phyloP scores from a whole-genome alignment of 2,113 vertebrate species.

The Megatriorchis doriae region DNA sequence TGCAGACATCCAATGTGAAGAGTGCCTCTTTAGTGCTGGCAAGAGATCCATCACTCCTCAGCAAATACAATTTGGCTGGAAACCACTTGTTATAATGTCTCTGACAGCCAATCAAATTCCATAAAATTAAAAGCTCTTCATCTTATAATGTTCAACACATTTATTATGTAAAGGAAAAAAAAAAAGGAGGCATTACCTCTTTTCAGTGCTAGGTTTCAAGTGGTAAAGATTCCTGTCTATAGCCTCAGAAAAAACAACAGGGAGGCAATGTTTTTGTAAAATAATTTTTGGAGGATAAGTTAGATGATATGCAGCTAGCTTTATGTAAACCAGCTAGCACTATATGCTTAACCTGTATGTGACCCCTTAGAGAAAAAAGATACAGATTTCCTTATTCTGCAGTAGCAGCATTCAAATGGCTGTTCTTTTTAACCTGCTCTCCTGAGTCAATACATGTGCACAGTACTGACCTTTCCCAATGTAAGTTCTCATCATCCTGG shows the following conservation, averaged over 20 bases:
- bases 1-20: not conserved
- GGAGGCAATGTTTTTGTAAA: not conserved
- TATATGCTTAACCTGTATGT: not conserved
- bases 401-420: not conserved
- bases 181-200: not conserved
- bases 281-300: not conserved
- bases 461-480: not conserved
- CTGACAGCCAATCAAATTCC: not conserved
- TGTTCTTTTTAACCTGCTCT: not conserved
- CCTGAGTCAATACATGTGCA: not conserved
- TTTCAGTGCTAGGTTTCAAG: not conserved
- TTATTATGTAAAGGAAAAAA: not conserved
- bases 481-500: not conserved
- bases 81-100: slow-evolving; percentile 22
- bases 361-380: not conserved
- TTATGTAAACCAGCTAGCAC: not conserved
- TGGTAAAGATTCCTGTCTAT: not conserved
- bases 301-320: not conserved
- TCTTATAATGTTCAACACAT: not conserved
- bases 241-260: not conserved
- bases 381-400: not conserved
- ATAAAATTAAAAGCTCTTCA: slow-evolving; percentile 9
- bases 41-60: slow-evolving; percentile 13
- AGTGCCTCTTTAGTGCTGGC: not conserved
- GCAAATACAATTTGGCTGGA: slow-evolving; percentile 12